phyloP scores from a whole-genome alignment of 2,888 invertebrate species.

The Nemurella pictetii region DNA sequence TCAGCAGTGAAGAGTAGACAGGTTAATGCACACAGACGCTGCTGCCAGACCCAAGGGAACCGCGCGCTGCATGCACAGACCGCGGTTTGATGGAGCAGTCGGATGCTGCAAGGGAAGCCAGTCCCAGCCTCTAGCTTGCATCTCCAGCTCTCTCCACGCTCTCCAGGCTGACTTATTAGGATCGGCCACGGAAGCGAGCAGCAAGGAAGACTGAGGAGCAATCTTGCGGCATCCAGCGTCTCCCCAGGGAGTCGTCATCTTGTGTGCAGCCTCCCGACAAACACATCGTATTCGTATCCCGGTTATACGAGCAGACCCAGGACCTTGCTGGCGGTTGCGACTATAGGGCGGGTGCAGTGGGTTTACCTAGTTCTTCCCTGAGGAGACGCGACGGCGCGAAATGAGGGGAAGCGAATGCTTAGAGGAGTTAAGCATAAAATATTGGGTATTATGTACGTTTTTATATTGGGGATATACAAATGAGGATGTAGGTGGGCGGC shows the following conservation, averaged over 20 bases:
- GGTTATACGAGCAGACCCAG: background rate
- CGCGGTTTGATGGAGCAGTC: background rate
- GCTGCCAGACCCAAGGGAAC: background rate
- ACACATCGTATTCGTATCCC: conserved; percentile 2
- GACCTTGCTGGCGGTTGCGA: background rate
- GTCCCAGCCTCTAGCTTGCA: background rate
- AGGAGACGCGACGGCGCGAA: background rate
- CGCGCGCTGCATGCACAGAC: background rate
- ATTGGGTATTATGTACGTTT: background rate
- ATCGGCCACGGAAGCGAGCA: conserved; percentile 10
- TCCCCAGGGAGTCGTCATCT: background rate
- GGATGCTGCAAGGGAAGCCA: background rate
- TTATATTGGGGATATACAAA: background rate
- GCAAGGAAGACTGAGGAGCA: conserved; percentile 5
- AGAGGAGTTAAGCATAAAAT: background rate
- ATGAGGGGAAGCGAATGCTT: background rate
- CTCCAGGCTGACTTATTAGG: conserved; percentile 19
- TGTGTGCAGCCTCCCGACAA: conserved; percentile 6
- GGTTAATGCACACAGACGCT: background rate
- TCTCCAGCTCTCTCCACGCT: background rate
- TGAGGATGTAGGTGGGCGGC: background rate
- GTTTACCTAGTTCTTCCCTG: background rate
- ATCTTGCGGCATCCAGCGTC: conserved; percentile 11
- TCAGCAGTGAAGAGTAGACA: background rate
- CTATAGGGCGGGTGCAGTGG: background rate